A percentile compares a stretch with the other conserved stretches of the same genome.
Conservation (phyloP, 1,140 invertebrate genomes). For the Drosophila arizonae region DNA sequence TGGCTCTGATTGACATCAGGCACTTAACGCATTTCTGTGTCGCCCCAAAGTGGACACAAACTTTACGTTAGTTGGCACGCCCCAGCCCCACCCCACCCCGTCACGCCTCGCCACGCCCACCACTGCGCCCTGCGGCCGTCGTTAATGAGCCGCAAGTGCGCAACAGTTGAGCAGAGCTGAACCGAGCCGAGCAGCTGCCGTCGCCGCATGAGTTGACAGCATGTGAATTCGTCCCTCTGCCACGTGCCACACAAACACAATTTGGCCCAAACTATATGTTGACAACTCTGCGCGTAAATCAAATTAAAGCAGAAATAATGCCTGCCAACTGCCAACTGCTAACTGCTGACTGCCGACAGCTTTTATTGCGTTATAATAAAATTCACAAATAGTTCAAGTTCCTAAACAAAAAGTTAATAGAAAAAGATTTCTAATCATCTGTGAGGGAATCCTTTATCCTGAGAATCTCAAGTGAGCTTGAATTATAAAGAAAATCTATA, state of each 20-base stretch:
- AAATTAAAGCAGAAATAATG: background rate
- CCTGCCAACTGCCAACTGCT: background rate
- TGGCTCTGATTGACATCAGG: constrained; percentile 69
- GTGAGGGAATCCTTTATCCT: too few species aligned
- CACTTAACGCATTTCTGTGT: constrained; percentile 69
- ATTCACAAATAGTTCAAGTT: background rate
- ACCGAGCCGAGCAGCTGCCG: constrained; percentile 10
- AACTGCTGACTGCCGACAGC: background rate
- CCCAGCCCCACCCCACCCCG: background rate
- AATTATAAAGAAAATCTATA: too few species aligned
- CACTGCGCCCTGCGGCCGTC: constrained; percentile 8
- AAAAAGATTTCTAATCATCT: background rate
- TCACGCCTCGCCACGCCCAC: background rate
- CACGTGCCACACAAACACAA: constrained; percentile 17
- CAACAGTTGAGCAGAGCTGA: constrained; percentile 55
- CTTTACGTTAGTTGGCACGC: background rate
- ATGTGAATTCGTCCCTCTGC: constrained; percentile 8
- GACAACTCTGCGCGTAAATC: background rate
- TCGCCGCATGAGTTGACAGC: constrained; percentile 28
- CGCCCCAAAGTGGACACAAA: constrained; percentile 21
- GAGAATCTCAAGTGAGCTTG: too few species aligned
- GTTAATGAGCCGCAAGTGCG: constrained; percentile 73
- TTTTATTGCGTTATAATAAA: background rate
- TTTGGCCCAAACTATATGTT: background rate
- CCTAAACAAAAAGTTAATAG: too few species aligned